Percentiles rank a stretch among this genome's conserved stretches.
These are phyloP conservation scores for Enteromius paludinosus DNA, from an alignment of 2,797 vertebrate genomes.

Conservation along the genomic window DNA sequence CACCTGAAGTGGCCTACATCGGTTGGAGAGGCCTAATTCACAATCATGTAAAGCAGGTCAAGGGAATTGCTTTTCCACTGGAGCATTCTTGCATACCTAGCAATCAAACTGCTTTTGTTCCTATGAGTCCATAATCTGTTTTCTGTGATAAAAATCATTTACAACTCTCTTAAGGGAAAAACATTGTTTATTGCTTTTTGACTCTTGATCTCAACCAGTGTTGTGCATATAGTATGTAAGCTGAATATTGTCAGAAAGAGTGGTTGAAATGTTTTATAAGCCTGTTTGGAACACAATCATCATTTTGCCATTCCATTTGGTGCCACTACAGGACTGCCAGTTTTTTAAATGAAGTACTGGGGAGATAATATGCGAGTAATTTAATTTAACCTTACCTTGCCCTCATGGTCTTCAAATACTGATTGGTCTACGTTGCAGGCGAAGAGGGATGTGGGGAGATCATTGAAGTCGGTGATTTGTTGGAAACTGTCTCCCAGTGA, in stretches of 20 bases:
- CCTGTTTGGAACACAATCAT: not conserved
- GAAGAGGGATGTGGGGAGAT: conserved; percentile 85
- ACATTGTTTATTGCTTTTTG: not conserved
- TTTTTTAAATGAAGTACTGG: not conserved
- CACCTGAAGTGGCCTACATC: conserved; percentile 43
- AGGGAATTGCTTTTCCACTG: conserved; percentile 30
- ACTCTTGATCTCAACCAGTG: not conserved
- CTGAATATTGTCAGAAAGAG: not conserved
- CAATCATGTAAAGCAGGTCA: conserved; percentile 8
- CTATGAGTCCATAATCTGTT: not conserved
- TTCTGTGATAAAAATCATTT: not conserved
- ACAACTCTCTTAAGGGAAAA: not conserved
- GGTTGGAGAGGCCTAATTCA: conserved; percentile 34
- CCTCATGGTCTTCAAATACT: conserved; percentile 84
- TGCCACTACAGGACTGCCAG: not conserved
- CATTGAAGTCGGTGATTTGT: conserved; percentile 87
- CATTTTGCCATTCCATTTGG: not conserved
- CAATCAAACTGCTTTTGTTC: conserved; percentile 32
- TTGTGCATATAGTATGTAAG: not conserved
- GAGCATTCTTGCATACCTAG: conserved; percentile 17
- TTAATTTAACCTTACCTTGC: conserved; percentile 76
- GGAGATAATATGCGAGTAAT: not conserved
- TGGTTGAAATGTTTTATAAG: conserved; percentile 5
- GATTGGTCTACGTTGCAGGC: conserved; percentile 88
- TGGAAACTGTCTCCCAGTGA: conserved; percentile 79